These are phyloP conservation scores for Regulus satrapa DNA, from an alignment of 2,113 vertebrate genomes.

Conservation along the genomic window DNA sequence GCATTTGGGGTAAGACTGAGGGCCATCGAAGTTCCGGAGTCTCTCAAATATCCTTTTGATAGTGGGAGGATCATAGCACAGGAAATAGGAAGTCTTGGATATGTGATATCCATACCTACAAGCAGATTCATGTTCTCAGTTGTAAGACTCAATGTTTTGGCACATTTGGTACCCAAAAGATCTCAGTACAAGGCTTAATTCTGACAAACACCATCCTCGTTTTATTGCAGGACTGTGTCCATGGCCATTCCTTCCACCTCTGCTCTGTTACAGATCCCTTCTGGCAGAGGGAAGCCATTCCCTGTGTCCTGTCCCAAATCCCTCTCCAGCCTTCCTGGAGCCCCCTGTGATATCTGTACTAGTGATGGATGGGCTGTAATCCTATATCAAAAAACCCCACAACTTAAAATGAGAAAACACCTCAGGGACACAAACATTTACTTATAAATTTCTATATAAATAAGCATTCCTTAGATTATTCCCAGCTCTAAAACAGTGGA, in stretches of 20 bases:
- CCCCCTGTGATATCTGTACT: neutral
- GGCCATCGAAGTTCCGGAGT: constrained; percentile 79
- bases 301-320: neutral
- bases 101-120: constrained; percentile 90
- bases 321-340: neutral
- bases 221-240: neutral
- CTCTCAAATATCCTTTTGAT: constrained; percentile 86
- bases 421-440: neutral
- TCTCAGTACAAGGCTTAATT: neutral
- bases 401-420: neutral
- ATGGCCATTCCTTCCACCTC: neutral
- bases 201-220: accelerated
- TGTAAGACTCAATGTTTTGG: neutral
- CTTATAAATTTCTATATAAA: neutral
- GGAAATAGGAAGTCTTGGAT: constrained; percentile 89
- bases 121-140: neutral
- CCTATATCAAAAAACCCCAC: neutral
- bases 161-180: neutral
- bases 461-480: neutral
- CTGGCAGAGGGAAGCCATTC: neutral
- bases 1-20: constrained; percentile 77
- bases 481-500: neutral
- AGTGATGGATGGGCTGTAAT: neutral
- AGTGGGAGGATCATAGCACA: constrained; percentile 85
- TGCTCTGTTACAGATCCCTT: neutral